phyloP scores from a whole-genome alignment of 1,140 invertebrate species.

The Drosophila albomicans region DNA sequence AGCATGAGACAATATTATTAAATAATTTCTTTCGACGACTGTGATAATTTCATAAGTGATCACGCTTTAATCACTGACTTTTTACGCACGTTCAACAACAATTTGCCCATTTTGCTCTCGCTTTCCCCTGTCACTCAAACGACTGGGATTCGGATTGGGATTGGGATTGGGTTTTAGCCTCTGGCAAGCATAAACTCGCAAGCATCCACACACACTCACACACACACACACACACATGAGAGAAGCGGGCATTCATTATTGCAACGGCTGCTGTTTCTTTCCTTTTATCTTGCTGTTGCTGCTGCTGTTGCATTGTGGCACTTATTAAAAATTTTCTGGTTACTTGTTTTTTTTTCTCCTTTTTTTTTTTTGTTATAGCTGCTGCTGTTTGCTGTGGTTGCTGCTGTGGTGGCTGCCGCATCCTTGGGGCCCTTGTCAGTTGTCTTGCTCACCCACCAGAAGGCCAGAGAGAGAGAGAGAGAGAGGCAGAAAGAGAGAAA shows the following conservation, averaged over 20 bases:
- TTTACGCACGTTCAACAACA: not conserved
- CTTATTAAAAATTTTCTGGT: slow-evolving; percentile 80
- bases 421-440: slow-evolving; percentile 45
- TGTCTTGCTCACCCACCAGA: slow-evolving; percentile 25
- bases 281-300: slow-evolving; percentile 36
- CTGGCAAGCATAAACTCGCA: slow-evolving; percentile 44
- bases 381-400: slow-evolving; percentile 4
- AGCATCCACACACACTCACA: slow-evolving; percentile 26
- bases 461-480: not conserved
- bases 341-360: slow-evolving; percentile 41
- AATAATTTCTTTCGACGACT: not conserved
- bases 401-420: slow-evolving; percentile 25
- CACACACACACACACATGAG: slow-evolving; percentile 18
- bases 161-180: slow-evolving; percentile 56
- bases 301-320: slow-evolving; percentile 72
- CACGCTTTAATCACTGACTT: slow-evolving; percentile 6
- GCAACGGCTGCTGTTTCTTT: slow-evolving; percentile 41
- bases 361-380: slow-evolving; percentile 29
- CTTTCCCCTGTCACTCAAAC: slow-evolving; percentile 17
- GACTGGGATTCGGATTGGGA: not conserved
- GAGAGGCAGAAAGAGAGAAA: not conserved
- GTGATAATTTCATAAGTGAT: not conserved
- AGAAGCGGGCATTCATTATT: slow-evolving; percentile 66
- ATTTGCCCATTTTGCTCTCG: slow-evolving; percentile 10
- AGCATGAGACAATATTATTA: too few species aligned